These are phyloP conservation scores for Pelmatolapia mariae DNA, from an alignment of 2,113 vertebrate species.

Conservation along the genomic window DNA sequence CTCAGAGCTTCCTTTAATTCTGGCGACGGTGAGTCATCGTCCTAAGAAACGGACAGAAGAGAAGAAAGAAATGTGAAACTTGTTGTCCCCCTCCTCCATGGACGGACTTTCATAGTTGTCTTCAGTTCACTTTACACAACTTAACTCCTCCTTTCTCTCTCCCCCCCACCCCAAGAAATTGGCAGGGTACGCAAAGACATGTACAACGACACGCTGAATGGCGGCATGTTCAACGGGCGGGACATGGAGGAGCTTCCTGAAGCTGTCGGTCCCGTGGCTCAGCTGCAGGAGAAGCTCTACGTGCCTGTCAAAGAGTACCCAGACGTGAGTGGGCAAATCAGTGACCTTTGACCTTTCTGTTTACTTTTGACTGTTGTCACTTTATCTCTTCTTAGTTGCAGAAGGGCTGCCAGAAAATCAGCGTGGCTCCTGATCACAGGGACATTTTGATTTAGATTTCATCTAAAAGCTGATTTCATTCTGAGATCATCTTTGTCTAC, in stretches of 20 bases:
- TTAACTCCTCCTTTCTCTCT: not conserved
- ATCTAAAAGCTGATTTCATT: slow-evolving; percentile 25
- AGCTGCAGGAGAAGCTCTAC: slow-evolving; percentile 99
- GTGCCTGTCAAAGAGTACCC: slow-evolving; percentile 99
- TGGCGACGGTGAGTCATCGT: slow-evolving; percentile 33
- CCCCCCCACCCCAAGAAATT: slow-evolving; percentile 80
- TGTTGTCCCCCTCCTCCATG: not conserved
- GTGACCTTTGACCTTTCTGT: slow-evolving; percentile 36
- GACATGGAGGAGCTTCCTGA: slow-evolving; percentile 91
- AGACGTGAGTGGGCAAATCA: slow-evolving; percentile 83
- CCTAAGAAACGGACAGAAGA: not conserved
- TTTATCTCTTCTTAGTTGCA: slow-evolving; percentile 10
- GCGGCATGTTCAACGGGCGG: slow-evolving; percentile 90
- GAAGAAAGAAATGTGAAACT: slow-evolving; percentile 34
- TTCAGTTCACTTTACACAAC: not conserved
- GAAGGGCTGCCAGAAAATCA: not conserved
- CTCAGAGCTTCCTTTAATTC: slow-evolving; percentile 23
- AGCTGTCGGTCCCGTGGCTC: slow-evolving; percentile 91
- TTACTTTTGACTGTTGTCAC: slow-evolving; percentile 21
- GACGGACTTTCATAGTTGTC: not conserved
- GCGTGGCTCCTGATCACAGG: not conserved
- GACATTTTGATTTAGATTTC: not conserved
- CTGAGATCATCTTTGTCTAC: slow-evolving; percentile 22
- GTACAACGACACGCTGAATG: slow-evolving; percentile 99
- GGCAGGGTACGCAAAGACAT: slow-evolving; percentile 99